Evolutionary conservation across 2,888 invertebrate genomes (phyloP).

Genomic region (Dryocosmus kuriphilus): DNA sequence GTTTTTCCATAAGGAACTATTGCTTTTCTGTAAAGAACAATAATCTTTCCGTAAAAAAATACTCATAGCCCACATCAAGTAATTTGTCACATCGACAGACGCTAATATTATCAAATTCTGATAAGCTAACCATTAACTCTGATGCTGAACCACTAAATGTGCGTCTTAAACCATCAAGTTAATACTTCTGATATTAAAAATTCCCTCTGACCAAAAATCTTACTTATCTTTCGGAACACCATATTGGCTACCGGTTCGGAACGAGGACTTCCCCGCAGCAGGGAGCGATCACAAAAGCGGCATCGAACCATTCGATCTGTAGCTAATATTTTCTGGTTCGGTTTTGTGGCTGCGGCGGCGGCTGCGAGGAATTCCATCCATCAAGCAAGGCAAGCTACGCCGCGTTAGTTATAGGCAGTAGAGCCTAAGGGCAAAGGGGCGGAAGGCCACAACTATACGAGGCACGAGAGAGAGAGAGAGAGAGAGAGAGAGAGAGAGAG

Average conservation of each 20-base stretch:
- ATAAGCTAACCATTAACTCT: not conserved
- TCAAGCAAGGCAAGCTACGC: conserved; percentile 60
- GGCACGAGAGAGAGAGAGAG: conserved; percentile 44
- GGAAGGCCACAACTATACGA: conserved; percentile 50
- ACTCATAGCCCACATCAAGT: not conserved
- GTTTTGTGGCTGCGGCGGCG: conserved; percentile 61
- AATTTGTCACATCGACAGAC: not conserved
- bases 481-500: conserved; percentile 48
- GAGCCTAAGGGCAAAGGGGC: conserved; percentile 51
- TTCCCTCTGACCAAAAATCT: not conserved
- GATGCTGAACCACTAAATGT: not conserved
- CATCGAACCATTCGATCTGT: conserved; percentile 43
- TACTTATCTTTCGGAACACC: not conserved
- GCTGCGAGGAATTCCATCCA: conserved; percentile 67
- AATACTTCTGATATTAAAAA: not conserved
- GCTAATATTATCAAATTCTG: not conserved
- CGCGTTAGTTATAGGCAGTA: conserved; percentile 64
- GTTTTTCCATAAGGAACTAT: too few relatives aligned
- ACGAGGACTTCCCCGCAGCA: conserved; percentile 5
- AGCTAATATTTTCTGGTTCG: conserved; percentile 67
- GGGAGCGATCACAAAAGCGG: conserved; percentile 31
- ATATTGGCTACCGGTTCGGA: conserved; percentile 16
- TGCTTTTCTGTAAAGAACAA: not conserved
- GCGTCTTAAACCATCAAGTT: not conserved
- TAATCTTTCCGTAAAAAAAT: not conserved